A percentile compares a stretch with the other conserved stretches of the same genome.
Evolutionary conservation across 92 coral and sea anemone genomes (phyloP).

Genomic region (Pocillopora grandis): DNA sequence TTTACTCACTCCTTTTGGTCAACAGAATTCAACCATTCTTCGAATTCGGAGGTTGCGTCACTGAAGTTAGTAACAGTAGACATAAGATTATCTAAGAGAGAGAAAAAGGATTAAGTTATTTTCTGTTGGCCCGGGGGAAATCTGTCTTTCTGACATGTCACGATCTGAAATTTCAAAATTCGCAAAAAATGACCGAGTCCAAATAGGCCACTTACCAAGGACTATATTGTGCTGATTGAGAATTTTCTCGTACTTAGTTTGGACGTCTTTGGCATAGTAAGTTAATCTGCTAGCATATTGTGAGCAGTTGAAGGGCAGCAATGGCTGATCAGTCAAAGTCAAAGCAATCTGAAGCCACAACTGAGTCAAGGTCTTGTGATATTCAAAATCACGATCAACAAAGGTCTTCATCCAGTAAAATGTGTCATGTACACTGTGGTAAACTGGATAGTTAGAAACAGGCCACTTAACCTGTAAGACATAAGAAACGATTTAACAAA

Average conservation of each 20-base stretch:
- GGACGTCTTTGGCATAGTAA: slow-evolving; percentile 49
- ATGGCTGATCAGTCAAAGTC: slow-evolving; percentile 53
- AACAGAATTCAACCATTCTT: slow-evolving; percentile 43
- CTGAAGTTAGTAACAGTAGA: slow-evolving; percentile 61
- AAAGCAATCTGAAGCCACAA: slow-evolving; percentile 65
- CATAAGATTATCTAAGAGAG: slow-evolving; percentile 29
- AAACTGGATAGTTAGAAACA: slow-evolving; percentile 65
- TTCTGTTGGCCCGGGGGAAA: no score
- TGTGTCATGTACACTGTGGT: slow-evolving; percentile 73
- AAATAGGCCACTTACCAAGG: slow-evolving; percentile 50
- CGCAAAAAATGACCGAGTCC: no score
- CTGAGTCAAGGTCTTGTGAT: slow-evolving; percentile 72
- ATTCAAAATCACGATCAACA: slow-evolving; percentile 77
- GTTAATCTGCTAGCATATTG: slow-evolving; percentile 53
- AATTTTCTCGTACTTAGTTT: slow-evolving; percentile 23
- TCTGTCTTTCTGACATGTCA: no score
- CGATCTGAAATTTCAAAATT: no score
- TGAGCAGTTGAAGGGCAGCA: slow-evolving; percentile 70
- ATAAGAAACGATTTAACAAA: no score
- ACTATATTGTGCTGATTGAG: slow-evolving; percentile 55
- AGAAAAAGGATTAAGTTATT: not conserved
- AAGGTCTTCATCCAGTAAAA: slow-evolving; percentile 82
- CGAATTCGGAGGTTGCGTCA: slow-evolving; percentile 64
- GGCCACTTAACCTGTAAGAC: slow-evolving; percentile 27
- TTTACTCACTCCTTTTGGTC: slow-evolving; percentile 66